A percentile compares a stretch with the other conserved stretches of the same genome.
Conservation (phyloP, 2,888 invertebrate species). For the Acleris literana region DNA sequence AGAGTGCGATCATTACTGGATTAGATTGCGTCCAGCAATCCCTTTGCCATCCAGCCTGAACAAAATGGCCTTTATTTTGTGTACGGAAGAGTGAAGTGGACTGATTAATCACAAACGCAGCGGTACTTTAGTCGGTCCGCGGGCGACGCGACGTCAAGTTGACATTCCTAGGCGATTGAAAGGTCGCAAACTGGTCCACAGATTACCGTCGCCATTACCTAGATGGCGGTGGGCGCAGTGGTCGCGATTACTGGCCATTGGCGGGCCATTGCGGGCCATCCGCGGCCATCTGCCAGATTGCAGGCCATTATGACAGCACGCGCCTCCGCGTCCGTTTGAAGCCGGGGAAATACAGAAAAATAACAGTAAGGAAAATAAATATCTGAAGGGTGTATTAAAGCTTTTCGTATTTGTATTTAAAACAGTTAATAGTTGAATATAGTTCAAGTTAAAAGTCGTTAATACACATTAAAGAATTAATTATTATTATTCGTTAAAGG, state of each 20-base stretch:
- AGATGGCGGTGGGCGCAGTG: conserved; percentile 59
- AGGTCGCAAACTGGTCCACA: conserved; percentile 59
- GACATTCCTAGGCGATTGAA: conserved; percentile 58
- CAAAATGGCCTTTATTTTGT: conserved; percentile 44
- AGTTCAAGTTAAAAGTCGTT: too few species aligned
- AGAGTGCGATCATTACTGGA: conserved; percentile 57
- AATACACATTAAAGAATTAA: too few species aligned
- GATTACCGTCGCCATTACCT: conserved; percentile 57
- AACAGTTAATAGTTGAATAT: neutral
- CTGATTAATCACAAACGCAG: conserved; percentile 45
- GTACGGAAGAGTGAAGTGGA: conserved; percentile 27
- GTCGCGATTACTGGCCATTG: conserved; percentile 59
- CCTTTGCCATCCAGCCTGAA: conserved; percentile 44
- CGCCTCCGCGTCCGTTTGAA: conserved; percentile 48
- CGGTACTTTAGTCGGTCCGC: conserved; percentile 63
- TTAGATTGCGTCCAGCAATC: conserved; percentile 40
- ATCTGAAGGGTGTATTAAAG: conserved; percentile 5
- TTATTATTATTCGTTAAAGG: too few species aligned
- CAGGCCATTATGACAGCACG: conserved; percentile 63
- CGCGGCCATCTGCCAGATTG: conserved; percentile 62
- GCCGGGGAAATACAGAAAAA: conserved; percentile 37
- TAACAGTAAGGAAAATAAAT: conserved; percentile 15
- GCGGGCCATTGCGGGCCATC: conserved; percentile 34
- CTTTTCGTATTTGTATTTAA: neutral
- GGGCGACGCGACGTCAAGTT: conserved; percentile 49